Conservation (phyloP, 2,797 vertebrate species). For the Champsocephalus gunnari region DNA sequence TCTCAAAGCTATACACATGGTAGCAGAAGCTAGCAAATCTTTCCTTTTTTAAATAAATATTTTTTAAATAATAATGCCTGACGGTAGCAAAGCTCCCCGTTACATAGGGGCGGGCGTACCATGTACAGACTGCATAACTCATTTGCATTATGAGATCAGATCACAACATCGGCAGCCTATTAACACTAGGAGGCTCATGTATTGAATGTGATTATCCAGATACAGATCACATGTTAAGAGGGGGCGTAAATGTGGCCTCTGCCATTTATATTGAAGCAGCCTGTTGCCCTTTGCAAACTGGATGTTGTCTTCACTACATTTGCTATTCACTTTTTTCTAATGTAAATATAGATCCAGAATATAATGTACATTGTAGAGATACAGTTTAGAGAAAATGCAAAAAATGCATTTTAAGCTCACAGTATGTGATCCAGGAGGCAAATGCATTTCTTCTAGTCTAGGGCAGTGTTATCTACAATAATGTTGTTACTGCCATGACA, state of each 20-base stretch:
- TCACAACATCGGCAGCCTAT: constrained; percentile 12
- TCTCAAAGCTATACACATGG: background rate
- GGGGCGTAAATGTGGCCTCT: constrained; percentile 10
- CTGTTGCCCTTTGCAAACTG: background rate
- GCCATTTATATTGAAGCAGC: background rate
- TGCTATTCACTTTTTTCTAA: background rate
- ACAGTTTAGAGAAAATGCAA: constrained; percentile 4
- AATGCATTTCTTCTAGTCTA: constrained; percentile 1
- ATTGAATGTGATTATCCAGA: constrained; percentile 29
- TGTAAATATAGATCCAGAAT: background rate
- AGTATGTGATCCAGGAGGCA: background rate
- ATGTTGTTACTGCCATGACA: constrained; percentile 5
- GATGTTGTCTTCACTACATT: constrained; percentile 6
- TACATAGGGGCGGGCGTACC: background rate
- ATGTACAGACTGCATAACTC: background rate
- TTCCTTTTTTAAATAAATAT: fast-evolving
- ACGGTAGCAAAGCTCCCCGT: background rate
- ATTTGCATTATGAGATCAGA: constrained; percentile 28
- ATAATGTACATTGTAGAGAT: background rate
- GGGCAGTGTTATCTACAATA: constrained; percentile 5
- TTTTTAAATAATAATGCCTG: background rate
- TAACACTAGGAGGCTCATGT: constrained; percentile 15
- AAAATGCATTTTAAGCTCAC: background rate
- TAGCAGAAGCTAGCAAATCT: background rate
- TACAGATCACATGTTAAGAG: constrained; percentile 16